These are phyloP conservation scores for Planiliza haematocheilus DNA, from an alignment of 2,113 vertebrate species.

Conservation along the genomic window DNA sequence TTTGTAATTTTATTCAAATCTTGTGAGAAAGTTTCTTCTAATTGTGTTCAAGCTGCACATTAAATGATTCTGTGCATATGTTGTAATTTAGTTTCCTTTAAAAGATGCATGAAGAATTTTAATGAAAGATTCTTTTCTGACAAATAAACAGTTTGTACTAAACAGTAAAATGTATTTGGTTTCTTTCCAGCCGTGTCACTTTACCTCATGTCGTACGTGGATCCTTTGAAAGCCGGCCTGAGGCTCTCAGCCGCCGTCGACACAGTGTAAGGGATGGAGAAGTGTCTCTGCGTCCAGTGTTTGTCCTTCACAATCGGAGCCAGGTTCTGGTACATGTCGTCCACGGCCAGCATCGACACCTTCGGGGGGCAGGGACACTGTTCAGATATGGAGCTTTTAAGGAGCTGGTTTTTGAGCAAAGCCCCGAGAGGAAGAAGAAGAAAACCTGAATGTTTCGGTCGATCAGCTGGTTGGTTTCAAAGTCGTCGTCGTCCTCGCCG, in stretches of 20 bases:
- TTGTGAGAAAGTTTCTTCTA: no score
- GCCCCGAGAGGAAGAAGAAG: background rate
- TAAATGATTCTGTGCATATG: no score
- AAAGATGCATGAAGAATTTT: no score
- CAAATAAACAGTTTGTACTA: no score
- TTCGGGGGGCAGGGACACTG: conserved; percentile 33
- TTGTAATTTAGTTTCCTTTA: no score
- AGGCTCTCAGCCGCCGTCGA: conserved; percentile 82
- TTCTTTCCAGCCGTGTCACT: background rate
- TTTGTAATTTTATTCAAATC: no score
- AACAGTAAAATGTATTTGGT: background rate
- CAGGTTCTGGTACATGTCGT: conserved; percentile 91
- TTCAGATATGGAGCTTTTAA: background rate
- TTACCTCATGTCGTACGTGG: conserved; percentile 89
- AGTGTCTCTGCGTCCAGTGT: conserved; percentile 85
- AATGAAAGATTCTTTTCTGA: no score
- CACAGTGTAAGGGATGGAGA: conserved; percentile 83
- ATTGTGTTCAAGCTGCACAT: no score
- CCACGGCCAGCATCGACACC: conserved; percentile 92
- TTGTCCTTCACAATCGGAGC: conserved; percentile 84
- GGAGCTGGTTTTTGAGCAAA: background rate
- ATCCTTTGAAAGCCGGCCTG: conserved; percentile 87
- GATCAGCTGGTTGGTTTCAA: conserved; percentile 94
- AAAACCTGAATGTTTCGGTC: conserved; percentile 90
- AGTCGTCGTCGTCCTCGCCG: conserved; percentile 91